These are phyloP conservation scores for Taurulus bubalis DNA, from an alignment of 2,113 vertebrate genomes.

Conservation along the genomic window DNA sequence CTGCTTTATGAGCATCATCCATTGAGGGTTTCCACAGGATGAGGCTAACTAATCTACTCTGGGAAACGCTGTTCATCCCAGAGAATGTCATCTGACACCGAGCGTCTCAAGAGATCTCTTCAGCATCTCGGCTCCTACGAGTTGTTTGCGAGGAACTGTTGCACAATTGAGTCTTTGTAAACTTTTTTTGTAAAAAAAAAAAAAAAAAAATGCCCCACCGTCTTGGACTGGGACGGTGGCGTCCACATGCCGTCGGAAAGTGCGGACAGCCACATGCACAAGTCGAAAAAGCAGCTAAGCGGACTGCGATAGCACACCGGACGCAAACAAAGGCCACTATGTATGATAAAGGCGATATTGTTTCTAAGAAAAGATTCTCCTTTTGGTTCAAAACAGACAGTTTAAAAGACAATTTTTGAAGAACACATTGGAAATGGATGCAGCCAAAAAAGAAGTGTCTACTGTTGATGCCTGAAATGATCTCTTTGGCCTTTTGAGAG, in stretches of 20 bases:
- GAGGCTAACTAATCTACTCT: slow-evolving; percentile 63
- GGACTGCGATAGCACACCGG: slow-evolving; percentile 71
- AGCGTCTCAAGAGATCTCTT: slow-evolving; percentile 31
- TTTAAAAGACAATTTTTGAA: slow-evolving; percentile 47
- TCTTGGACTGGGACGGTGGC: slow-evolving; percentile 54
- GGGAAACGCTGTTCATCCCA: slow-evolving; percentile 53
- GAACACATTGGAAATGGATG: slow-evolving; percentile 48
- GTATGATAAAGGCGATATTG: slow-evolving; percentile 68
- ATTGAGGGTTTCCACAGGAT: slow-evolving; percentile 21
- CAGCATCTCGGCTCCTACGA: slow-evolving; percentile 37
- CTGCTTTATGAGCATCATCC: slow-evolving; percentile 56
- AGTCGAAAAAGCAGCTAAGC: slow-evolving; percentile 67
- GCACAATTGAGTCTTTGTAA: slow-evolving; percentile 82
- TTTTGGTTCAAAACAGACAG: slow-evolving; percentile 50
- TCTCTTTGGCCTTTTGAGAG: slow-evolving; percentile 75
- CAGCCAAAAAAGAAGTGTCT: slow-evolving; percentile 55
- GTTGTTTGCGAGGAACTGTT: slow-evolving; percentile 61
- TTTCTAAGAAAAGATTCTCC: slow-evolving; percentile 60
- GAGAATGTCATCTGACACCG: slow-evolving; percentile 42
- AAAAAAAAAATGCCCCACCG: slow-evolving; percentile 25
- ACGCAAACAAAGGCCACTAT: slow-evolving; percentile 47
- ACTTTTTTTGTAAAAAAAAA: slow-evolving; percentile 54
- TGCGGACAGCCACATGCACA: slow-evolving; percentile 72
- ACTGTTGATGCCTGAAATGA: slow-evolving; percentile 73
- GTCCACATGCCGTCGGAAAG: slow-evolving; percentile 35